These are phyloP conservation scores for Neoascia interrupta DNA, from an alignment of 2,888 invertebrate species.

Conservation along the genomic window DNA sequence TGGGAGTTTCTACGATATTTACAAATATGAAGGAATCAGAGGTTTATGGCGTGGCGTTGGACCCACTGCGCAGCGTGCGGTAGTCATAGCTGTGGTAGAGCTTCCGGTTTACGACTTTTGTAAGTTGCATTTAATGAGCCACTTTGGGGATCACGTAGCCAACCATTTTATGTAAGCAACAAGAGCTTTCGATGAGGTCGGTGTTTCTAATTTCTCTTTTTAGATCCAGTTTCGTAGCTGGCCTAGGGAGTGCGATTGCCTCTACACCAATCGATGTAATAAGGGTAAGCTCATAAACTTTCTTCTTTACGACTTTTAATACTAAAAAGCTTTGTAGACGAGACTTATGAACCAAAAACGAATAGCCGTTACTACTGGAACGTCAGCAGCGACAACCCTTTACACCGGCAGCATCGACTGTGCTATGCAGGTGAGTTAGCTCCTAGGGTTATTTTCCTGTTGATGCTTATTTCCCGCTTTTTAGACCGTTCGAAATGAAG, in stretches of 20 bases:
- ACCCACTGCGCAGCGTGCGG: constrained; percentile 95
- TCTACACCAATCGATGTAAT: constrained; percentile 97
- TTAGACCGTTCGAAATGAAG: constrained; percentile 93
- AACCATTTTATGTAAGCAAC: constrained; percentile 90
- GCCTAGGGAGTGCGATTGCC: constrained; percentile 94
- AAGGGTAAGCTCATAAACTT: constrained; percentile 82
- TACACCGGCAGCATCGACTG: constrained; percentile 93
- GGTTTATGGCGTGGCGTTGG: constrained; percentile 96
- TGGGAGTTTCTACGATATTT: constrained; percentile 90
- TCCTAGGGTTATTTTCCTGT: not conserved
- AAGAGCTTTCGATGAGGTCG: no score
- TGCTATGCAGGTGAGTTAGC: constrained; percentile 84
- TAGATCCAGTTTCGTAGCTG: constrained; percentile 94
- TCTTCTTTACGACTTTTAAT: constrained; percentile 54
- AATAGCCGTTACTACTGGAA: constrained; percentile 79
- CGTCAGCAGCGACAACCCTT: constrained; percentile 80
- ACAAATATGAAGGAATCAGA: constrained; percentile 88
- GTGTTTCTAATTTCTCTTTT: no score
- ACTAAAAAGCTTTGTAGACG: constrained; percentile 83
- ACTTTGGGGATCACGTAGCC: constrained; percentile 88
- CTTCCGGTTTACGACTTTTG: constrained; percentile 95
- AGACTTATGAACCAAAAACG: constrained; percentile 95
- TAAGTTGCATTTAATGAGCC: constrained; percentile 86
- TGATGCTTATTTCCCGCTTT: constrained; percentile 61
- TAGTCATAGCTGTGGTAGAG: constrained; percentile 95